Evolutionary conservation across 2,888 invertebrate species (phyloP).

Genomic region (Tachina grossa): DNA sequence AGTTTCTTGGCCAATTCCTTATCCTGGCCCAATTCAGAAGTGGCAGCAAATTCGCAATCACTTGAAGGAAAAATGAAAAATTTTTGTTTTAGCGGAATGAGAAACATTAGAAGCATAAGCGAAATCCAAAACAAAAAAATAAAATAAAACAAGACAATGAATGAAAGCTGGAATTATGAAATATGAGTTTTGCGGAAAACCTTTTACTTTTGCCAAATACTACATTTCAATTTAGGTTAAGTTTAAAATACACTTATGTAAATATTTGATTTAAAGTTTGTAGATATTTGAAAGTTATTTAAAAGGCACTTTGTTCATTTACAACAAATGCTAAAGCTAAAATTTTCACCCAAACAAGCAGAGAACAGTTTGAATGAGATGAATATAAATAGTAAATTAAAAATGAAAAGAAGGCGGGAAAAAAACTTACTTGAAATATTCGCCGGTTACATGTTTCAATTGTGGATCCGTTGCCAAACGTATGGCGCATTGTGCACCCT

Average conservation of each 20-base stretch:
- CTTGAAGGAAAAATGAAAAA: slow-evolving; percentile 82
- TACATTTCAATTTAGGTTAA: neutral
- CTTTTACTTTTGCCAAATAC: neutral
- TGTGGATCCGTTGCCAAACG: slow-evolving; percentile 87
- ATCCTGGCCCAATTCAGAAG: slow-evolving; percentile 84
- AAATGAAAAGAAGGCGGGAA: neutral
- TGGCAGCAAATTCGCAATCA: slow-evolving; percentile 84
- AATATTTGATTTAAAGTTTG: slow-evolving; percentile 6
- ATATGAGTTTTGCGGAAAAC: slow-evolving; percentile 31
- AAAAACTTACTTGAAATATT: slow-evolving; percentile 86
- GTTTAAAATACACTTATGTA: neutral
- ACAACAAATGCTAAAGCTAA: neutral
- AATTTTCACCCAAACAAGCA: slow-evolving; percentile 2
- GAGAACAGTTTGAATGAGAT: slow-evolving; percentile 12
- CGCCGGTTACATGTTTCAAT: slow-evolving; percentile 85
- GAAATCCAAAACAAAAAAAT: neutral
- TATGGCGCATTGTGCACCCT: slow-evolving; percentile 88
- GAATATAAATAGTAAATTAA: slow-evolving; percentile 66
- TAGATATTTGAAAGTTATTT: slow-evolving; percentile 27
- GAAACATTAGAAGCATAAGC: neutral
- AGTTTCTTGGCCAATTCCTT: slow-evolving; percentile 83
- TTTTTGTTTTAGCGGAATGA: slow-evolving; percentile 25
- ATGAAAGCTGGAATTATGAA: slow-evolving; percentile 36
- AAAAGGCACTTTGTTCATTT: slow-evolving; percentile 41
- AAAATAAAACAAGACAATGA: slow-evolving; percentile 26